phyloP scores from a whole-genome alignment of 2,888 invertebrate species.

The Cosmopolites sordidus region DNA sequence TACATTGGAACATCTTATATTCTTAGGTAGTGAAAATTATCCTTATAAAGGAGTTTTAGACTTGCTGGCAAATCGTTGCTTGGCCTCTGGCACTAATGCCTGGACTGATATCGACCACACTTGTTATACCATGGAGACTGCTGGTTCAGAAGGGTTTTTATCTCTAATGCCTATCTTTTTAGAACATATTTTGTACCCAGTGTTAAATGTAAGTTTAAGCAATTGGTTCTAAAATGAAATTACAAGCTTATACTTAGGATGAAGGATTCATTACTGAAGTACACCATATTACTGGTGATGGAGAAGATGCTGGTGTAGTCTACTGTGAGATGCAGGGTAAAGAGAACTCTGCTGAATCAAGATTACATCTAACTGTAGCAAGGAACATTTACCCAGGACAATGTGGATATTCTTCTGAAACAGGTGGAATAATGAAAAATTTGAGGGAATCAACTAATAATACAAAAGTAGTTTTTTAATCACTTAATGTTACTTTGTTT shows the following conservation, averaged over 20 bases:
- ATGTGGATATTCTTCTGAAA: conserved; percentile 79
- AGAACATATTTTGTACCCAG: conserved; percentile 84
- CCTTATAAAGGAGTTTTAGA: conserved; percentile 88
- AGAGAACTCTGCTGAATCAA: conserved; percentile 75
- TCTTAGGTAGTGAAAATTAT: conserved; percentile 84
- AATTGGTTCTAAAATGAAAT: background rate
- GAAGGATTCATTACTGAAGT: conserved; percentile 84
- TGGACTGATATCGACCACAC: conserved; percentile 87
- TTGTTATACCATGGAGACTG: conserved; percentile 84
- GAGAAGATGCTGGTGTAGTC: conserved; percentile 90
- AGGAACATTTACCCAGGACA: conserved; percentile 73
- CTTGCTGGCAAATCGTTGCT: conserved; percentile 80
- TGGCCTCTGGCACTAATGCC: conserved; percentile 90
- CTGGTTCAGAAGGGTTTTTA: conserved; percentile 81
- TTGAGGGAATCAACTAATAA: conserved; percentile 76
- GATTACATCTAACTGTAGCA: conserved; percentile 61
- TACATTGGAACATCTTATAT: conserved; percentile 87
- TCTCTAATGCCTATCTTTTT: conserved; percentile 85
- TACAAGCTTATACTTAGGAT: conserved; percentile 52
- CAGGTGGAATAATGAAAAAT: conserved; percentile 82
- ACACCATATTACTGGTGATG: conserved; percentile 83
- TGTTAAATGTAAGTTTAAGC: conserved; percentile 57
- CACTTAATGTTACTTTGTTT: conserved; percentile 1
- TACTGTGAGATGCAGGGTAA: conserved; percentile 91
- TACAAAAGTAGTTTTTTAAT: conserved; percentile 59